Evolutionary conservation across 2,797 vertebrate genomes (phyloP).

Genomic region (Spinus pinus): DNA sequence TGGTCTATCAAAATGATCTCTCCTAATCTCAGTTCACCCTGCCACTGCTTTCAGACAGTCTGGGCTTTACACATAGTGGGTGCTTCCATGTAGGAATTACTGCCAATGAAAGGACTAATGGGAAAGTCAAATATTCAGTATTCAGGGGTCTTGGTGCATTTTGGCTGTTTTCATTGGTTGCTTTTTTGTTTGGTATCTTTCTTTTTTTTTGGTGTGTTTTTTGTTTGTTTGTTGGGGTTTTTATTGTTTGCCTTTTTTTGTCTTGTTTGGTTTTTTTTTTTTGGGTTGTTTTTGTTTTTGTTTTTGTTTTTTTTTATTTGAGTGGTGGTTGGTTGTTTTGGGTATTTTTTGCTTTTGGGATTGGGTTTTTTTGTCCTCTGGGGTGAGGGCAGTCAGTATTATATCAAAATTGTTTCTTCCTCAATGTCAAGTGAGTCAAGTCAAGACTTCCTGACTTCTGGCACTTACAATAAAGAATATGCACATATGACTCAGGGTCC

Average conservation of each 20-base stretch:
- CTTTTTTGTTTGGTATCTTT: too few species aligned
- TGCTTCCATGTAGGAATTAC: neutral
- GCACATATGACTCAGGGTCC: neutral
- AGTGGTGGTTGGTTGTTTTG: neutral
- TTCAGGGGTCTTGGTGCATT: neutral
- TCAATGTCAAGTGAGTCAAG: neutral
- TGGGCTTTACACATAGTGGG: fast-evolving
- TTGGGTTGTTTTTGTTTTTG: too few species aligned
- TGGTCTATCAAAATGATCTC: neutral
- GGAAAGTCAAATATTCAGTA: fast-evolving
- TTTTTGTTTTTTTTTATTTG: too few species aligned
- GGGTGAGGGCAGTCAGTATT: neutral
- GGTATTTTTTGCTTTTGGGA: neutral
- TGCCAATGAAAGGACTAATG: neutral
- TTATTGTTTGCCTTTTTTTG: neutral
- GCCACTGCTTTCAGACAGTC: neutral
- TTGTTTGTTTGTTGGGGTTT: neutral
- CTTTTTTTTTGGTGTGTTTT: neutral
- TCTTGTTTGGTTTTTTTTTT: neutral
- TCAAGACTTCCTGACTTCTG: neutral
- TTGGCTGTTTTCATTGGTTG: neutral
- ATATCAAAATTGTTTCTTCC: neutral
- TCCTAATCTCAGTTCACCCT: neutral
- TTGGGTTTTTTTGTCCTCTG: neutral
- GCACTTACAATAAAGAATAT: neutral